These are phyloP conservation scores for Diadophis punctatus DNA, from an alignment of 2,113 vertebrate species.

Conservation along the genomic window DNA sequence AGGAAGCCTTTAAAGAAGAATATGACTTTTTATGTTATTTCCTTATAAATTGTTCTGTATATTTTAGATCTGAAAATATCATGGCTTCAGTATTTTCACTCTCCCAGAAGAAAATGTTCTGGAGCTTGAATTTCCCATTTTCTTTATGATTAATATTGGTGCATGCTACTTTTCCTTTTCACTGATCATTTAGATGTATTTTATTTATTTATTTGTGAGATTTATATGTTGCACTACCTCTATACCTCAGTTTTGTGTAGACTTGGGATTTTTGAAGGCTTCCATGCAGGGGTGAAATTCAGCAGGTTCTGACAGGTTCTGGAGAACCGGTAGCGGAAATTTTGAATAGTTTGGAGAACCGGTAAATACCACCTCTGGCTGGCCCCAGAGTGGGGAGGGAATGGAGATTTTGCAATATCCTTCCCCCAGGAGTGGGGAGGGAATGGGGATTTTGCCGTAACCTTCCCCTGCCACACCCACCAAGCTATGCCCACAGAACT, in stretches of 20 bases:
- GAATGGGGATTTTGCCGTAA: too few relatives aligned
- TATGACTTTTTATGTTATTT: neutral
- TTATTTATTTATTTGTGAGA: too few relatives aligned
- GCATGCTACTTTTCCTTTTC: neutral
- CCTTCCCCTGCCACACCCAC: too few relatives aligned
- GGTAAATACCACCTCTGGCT: too few relatives aligned
- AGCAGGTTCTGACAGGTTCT: too few relatives aligned
- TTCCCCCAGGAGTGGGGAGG: too few relatives aligned
- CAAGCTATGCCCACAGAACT: too few relatives aligned
- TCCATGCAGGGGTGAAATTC: neutral
- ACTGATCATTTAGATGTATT: neutral
- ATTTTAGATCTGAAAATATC: neutral
- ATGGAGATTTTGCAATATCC: too few relatives aligned
- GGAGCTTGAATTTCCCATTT: constrained; percentile 1
- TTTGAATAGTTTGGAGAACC: too few relatives aligned
- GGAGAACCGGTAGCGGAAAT: too few relatives aligned
- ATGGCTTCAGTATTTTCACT: neutral
- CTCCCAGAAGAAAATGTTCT: neutral
- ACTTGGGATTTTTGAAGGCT: neutral
- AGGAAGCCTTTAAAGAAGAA: neutral
- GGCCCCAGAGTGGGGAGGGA: too few relatives aligned
- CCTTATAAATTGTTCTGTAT: neutral
- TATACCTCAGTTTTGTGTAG: neutral
- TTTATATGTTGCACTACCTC: neutral
- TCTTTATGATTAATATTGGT: neutral